A percentile compares a stretch with the other conserved stretches of the same genome.
Evolutionary conservation across 92 coral and sea anemone genomes (phyloP).

Genomic region (Epizoanthus scotinus): DNA sequence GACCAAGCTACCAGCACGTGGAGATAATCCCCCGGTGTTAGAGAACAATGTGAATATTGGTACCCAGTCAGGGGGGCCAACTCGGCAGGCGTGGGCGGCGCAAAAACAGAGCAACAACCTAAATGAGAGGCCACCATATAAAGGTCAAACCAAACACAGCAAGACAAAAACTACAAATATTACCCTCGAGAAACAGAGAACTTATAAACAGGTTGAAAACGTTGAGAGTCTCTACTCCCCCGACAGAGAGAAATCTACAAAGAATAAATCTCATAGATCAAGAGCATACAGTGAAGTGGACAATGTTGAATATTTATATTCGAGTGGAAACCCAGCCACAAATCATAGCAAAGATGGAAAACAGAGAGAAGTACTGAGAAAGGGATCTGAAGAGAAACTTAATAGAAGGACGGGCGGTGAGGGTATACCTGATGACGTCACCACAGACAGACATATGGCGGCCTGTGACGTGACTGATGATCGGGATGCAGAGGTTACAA

Average conservation of each 20-base stretch:
- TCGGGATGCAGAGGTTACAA: slow-evolving; percentile 38
- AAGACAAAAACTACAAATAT: slow-evolving; percentile 38
- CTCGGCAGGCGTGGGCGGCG: slow-evolving; percentile 20
- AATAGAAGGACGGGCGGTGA: not conserved
- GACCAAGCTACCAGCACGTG: not conserved
- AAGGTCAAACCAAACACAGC: not conserved
- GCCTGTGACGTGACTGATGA: slow-evolving; percentile 18
- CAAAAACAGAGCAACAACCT: not conserved
- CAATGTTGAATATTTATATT: slow-evolving; percentile 58
- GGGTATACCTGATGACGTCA: not conserved
- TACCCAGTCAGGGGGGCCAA: not conserved
- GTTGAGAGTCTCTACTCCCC: slow-evolving; percentile 5
- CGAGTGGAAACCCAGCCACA: slow-evolving; percentile 19
- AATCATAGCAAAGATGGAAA: not conserved
- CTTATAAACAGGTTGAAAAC: slow-evolving; percentile 15
- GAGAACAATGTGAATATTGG: slow-evolving; percentile 6
- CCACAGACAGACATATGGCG: not conserved
- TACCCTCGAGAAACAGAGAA: slow-evolving; percentile 27
- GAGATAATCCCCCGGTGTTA: not conserved
- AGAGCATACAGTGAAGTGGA: slow-evolving; percentile 73
- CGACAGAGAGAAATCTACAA: slow-evolving; percentile 23
- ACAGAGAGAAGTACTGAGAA: not conserved
- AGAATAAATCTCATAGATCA: slow-evolving; percentile 54
- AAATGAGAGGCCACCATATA: not conserved
- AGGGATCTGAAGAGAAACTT: not conserved